Evolutionary conservation across 2,113 vertebrate genomes (phyloP), one percentile per base, ranked within the genome.

Genomic region (Aleadryas rufinucha): DNA sequence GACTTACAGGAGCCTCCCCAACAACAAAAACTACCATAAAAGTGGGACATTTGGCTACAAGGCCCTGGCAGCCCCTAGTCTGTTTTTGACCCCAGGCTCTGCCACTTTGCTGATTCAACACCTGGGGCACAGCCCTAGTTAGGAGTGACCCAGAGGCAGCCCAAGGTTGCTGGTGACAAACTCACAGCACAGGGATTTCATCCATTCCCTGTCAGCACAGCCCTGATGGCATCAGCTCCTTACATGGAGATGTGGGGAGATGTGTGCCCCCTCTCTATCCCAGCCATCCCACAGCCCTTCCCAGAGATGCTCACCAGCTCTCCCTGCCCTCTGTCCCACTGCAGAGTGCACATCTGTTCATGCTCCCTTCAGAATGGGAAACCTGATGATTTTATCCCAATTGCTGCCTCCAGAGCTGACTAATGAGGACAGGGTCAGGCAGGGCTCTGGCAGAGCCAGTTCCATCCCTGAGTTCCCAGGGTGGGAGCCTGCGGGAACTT

Each of bases 191-290:
- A 66, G 50, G 35, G n/a, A 56, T 65, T 61, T 90, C 30, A 33
- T 13, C 31, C 21, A 31, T 47, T 53, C 41, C 35, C 35, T 15
- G 1, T 23, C 45, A 70, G 84, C 44, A 31, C 19, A 63, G 53
- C 26, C 26, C 39, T 16, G 60, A 14, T 1, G 1, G 16, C 42
- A 49, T 9, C 41, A 10, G 50, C 60, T 65, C 60, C 52, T 56
- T 30, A 3, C 4, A 3, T 0, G 0, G 31, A 35, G n/a, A 2
- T 22, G 61, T 53, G 19, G 28, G 47, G 14, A 35, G 11, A 44
- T 0, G 0, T 22, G 21, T 26, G 61, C 41, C 35, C 59, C 27
- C 33, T 66, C 39, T 24, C 53, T 23, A 3, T 18, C 50, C 26
- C 31, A 76, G 18, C 26, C 35, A 30, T 26, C 61, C 42, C 18